Evolutionary conservation across 2,888 invertebrate genomes (phyloP), one percentile per base, ranked within the genome.

Genomic region (Itoplectis maculator): DNA sequence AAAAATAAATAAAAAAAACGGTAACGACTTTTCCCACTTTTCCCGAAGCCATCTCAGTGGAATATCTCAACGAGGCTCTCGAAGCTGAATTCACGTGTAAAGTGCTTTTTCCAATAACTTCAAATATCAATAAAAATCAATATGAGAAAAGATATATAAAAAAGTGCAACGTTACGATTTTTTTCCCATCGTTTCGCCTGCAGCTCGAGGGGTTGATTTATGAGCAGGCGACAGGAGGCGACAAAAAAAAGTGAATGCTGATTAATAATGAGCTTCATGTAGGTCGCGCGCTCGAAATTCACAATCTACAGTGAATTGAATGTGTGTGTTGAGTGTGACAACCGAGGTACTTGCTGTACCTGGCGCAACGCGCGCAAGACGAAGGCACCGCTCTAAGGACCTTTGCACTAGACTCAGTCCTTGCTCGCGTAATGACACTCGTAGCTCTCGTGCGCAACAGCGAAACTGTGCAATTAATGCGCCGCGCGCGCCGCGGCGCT

Each of bases 401-500:
- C 74, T 69, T 69, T 49, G 63, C 61, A 40, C 61, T 45, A 56
- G 49, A 40, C 23, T 15, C 51, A 68, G 73, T 78, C 78, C 80
- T 76, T 80, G 79, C 79, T 76, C 66, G 69, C 79, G 65, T 75
- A 76, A 82, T 66, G 79, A 72, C 66, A 79, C 76, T 72, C 66
- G 59, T 54, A 37, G 15, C 42, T 76, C 42, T 76, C 59, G 61
- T 65, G 51, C 13, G 11, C 54, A 51, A 45, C 45, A 42, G 74
- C 40, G 42, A 74, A 70, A 54, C 65, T 18, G 54, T 59, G 74
- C 74, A 83, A 83, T 83, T 83, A 82, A 79, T 74, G 74, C 78
- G 70, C 47, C 29, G 75, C 45, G 15, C n/a, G n/a, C n/a, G n/a
- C n/a, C n/a, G n/a, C n/a, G n/a, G n/a, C n/a, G n/a, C n/a, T n/a